phyloP scores from a whole-genome alignment of 2,113 vertebrate genomes.

The Nyctibius bracteatus region DNA sequence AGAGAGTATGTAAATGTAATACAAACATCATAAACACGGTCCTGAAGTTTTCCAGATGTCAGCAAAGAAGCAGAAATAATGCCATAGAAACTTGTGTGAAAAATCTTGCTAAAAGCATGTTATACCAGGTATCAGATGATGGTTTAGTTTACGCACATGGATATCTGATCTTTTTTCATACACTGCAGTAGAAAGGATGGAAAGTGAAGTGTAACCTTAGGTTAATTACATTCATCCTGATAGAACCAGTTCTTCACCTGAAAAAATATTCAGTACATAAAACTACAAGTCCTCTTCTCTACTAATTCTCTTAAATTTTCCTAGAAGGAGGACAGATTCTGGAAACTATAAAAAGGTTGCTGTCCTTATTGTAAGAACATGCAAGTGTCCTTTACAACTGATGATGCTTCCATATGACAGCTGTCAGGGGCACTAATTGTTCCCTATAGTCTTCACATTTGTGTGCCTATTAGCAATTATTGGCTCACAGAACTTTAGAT shows the following conservation, averaged over 20 bases:
- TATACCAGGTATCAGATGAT: neutral
- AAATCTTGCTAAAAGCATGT: neutral
- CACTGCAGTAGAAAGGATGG: neutral
- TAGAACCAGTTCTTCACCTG: neutral
- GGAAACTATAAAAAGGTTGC: neutral
- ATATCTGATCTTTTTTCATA: neutral
- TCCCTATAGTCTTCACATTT: neutral
- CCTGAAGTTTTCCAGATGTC: slow-evolving; percentile 6
- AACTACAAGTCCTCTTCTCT: neutral
- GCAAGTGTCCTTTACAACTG: neutral
- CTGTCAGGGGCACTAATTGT: slow-evolving; percentile 11
- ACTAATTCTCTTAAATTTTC: neutral
- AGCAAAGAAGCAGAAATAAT: neutral
- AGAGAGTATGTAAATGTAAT: neutral
- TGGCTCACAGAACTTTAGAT: neutral
- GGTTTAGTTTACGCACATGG: neutral
- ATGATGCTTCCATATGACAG: slow-evolving; percentile 3
- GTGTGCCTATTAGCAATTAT: slow-evolving; percentile 23
- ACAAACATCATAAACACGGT: neutral
- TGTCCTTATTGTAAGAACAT: neutral
- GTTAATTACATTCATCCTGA: neutral
- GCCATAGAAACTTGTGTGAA: neutral
- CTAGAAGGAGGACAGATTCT: neutral
- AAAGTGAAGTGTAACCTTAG: neutral
- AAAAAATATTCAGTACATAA: neutral